Evolutionary conservation across 2,113 vertebrate genomes (phyloP).

Genomic region (Centrocercus urophasianus): DNA sequence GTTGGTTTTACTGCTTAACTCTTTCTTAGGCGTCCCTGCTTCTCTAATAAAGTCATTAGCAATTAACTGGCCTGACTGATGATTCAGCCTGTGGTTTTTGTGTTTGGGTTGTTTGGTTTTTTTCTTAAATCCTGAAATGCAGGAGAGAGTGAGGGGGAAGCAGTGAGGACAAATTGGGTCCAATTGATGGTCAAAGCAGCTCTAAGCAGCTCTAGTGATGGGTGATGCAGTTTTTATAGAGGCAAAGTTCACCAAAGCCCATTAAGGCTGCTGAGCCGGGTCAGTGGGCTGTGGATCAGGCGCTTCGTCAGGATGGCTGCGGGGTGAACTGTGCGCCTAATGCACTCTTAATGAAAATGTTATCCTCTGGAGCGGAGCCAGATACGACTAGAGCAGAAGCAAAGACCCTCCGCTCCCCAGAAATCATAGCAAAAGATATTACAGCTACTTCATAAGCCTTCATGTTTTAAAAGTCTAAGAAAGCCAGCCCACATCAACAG

Average conservation of each 20-base stretch:
- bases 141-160: not conserved
- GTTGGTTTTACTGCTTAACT: not conserved
- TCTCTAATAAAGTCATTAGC: not conserved
- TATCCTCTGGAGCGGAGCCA: constrained; percentile 55
- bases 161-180: not conserved
- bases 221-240: constrained; percentile 10
- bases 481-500: constrained; percentile 60
- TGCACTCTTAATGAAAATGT: constrained; percentile 70
- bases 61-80: not conserved
- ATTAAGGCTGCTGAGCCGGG: constrained; percentile 13
- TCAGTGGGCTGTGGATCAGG: not conserved
- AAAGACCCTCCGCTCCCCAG: constrained; percentile 11
- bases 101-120: not conserved
- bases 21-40: not conserved
- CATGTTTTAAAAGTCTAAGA: constrained; percentile 22
- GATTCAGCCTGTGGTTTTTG: not conserved
- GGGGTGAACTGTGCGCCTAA: constrained; percentile 22
- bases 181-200: not conserved
- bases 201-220: not conserved
- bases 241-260: constrained; percentile 25
- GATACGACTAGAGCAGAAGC: not conserved
- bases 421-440: constrained; percentile 48
- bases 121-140: not conserved
- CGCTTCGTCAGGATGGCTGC: not conserved
- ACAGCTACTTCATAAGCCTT: constrained; percentile 49